phyloP scores from a whole-genome alignment of 2,113 vertebrate genomes.

The Poecilia latipinna region DNA sequence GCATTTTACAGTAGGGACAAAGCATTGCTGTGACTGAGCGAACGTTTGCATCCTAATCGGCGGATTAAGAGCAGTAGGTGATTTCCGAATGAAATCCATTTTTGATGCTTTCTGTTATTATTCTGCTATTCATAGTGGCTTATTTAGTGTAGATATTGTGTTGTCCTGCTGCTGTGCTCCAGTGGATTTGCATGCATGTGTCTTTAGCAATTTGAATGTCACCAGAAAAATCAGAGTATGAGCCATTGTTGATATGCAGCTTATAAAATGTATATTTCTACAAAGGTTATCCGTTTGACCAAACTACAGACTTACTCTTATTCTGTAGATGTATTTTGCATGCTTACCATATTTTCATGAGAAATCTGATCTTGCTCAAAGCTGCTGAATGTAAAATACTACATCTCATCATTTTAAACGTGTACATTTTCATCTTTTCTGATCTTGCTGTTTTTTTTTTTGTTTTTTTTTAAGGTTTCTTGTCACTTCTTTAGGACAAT shows the following conservation, averaged over 20 bases:
- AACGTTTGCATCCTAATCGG: slow-evolving; percentile 34
- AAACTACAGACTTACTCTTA: no score
- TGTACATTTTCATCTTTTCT: not conserved
- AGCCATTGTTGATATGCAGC: not conserved
- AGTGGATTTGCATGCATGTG: slow-evolving; percentile 34
- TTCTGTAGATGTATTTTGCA: no score
- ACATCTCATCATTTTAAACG: not conserved
- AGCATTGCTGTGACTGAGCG: slow-evolving; percentile 29
- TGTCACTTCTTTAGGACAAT: not conserved
- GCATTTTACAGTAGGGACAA: slow-evolving; percentile 40
- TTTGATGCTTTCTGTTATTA: slow-evolving; percentile 62
- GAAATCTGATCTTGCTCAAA: no score
- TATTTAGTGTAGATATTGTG: slow-evolving; percentile 14
- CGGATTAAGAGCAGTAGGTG: slow-evolving; percentile 47
- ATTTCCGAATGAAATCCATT: slow-evolving; percentile 61
- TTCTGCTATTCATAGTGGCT: slow-evolving; percentile 50
- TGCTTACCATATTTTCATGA: no score
- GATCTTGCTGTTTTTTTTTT: not conserved
- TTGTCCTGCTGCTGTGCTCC: slow-evolving; percentile 33
- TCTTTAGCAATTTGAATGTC: slow-evolving; percentile 39
- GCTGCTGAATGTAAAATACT: not conserved
- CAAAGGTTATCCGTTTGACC: no score
- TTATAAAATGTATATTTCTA: no score
- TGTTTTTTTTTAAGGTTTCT: not conserved
- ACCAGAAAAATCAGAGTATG: not conserved